phyloP scores from a whole-genome alignment of 2,797 vertebrate genomes.

The Brachyalestes nurse region DNA sequence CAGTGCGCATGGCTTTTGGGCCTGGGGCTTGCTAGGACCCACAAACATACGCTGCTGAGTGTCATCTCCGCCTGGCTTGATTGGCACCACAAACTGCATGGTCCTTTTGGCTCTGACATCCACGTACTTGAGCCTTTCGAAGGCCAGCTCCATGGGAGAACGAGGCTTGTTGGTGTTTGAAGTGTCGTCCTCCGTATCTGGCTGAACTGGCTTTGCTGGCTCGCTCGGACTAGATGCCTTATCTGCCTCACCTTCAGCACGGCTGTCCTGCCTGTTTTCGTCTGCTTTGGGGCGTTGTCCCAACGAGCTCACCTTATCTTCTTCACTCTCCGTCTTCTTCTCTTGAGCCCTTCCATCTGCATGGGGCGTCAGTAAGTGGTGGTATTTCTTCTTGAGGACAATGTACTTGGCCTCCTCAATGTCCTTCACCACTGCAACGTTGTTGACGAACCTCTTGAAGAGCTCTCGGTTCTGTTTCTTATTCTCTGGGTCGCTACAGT shows the following conservation, averaged over 20 bases:
- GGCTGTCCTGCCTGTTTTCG: neutral
- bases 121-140: constrained; percentile 59
- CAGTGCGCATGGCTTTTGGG: constrained; percentile 79
- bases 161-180: constrained; percentile 39
- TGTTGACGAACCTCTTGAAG: constrained; percentile 87
- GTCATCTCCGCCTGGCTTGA: constrained; percentile 22
- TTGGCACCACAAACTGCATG: constrained; percentile 54
- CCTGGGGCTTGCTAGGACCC: constrained; percentile 4
- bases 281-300: neutral
- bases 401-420: constrained; percentile 80
- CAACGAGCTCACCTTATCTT: neutral
- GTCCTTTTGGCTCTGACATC: constrained; percentile 48
- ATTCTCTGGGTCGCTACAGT: constrained; percentile 73
- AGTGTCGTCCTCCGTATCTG: constrained; percentile 19
- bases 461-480: constrained; percentile 78
- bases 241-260: neutral
- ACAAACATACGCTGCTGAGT: neutral
- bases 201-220: neutral
- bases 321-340: constrained; percentile 14
- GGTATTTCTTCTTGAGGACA: constrained; percentile 76
- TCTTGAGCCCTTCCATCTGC: neutral
- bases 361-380: constrained; percentile 48
- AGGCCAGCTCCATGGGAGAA: constrained; percentile 48
- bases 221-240: constrained; percentile 3
- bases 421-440: constrained; percentile 83